Percentiles rank a stretch among this genome's conserved stretches.
phyloP scores from a whole-genome alignment of 2,113 vertebrate species.

The Chaetorhynchus papuensis region DNA sequence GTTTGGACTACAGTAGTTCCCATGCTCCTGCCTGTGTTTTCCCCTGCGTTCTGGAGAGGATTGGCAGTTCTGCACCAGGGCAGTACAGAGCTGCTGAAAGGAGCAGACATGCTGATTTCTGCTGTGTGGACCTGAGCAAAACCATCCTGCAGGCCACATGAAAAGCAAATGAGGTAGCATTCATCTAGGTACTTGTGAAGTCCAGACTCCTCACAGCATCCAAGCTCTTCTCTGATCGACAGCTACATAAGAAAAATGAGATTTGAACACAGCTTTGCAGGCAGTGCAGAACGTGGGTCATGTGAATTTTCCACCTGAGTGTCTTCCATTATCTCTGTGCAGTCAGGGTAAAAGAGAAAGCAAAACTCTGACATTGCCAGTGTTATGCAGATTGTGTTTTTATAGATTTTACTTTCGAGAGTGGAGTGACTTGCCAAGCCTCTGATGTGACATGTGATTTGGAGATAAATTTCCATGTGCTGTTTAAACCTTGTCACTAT shows the following conservation, averaged over 20 bases:
- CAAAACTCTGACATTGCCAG: not conserved
- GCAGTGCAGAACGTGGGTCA: not conserved
- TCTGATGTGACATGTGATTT: constrained; percentile 18
- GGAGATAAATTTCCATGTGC: constrained; percentile 16
- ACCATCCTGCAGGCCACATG: not conserved
- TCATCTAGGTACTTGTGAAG: not conserved
- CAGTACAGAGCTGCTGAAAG: accelerated
- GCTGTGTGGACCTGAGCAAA: not conserved
- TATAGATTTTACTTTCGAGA: not conserved
- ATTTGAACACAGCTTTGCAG: not conserved
- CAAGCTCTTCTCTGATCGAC: not conserved
- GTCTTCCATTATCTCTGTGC: not conserved
- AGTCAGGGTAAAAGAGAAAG: not conserved
- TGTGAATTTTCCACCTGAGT: not conserved
- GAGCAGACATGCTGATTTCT: not conserved
- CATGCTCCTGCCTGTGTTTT: not conserved
- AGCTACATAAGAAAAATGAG: not conserved
- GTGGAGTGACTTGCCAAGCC: not conserved
- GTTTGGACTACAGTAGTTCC: not conserved
- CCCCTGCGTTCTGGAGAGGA: not conserved
- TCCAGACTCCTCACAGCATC: not conserved
- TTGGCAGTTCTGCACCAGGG: not conserved
- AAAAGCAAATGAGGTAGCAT: not conserved
- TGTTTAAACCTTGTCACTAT: constrained; percentile 10
- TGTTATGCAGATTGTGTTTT: constrained; percentile 27